These are phyloP conservation scores for Geothlypis trichas DNA, from an alignment of 2,113 vertebrate genomes.

Conservation along the genomic window DNA sequence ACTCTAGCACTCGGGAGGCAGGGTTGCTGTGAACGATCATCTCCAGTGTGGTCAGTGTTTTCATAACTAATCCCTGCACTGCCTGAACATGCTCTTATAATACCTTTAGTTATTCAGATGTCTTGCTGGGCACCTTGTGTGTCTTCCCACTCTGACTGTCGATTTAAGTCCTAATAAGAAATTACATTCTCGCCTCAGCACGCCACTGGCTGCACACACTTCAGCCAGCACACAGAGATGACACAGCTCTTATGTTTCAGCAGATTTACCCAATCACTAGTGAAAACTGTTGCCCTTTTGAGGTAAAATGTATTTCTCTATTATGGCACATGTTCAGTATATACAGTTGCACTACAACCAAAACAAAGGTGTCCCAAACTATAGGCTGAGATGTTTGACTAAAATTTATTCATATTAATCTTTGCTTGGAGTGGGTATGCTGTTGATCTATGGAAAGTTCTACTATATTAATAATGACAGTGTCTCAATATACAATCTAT, in stretches of 20 bases:
- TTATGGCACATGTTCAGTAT: constrained; percentile 62
- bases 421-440: constrained; percentile 31
- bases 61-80: not conserved
- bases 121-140: not conserved
- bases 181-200: not conserved
- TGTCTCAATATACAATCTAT: constrained; percentile 64
- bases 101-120: not conserved
- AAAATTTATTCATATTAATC: constrained; percentile 37
- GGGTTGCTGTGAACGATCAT: not conserved
- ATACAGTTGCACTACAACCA: constrained; percentile 48
- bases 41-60: not conserved
- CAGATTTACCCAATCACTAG: not conserved
- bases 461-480: constrained; percentile 54
- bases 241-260: not conserved
- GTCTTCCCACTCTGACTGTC: not conserved
- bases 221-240: not conserved
- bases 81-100: not conserved
- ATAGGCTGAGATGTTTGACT: constrained; percentile 47
- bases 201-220: not conserved
- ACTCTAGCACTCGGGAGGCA: not conserved
- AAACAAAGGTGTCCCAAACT: constrained; percentile 49
- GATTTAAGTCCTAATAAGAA: not conserved
- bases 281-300: constrained; percentile 20
- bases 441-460: constrained; percentile 37
- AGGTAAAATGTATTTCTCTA: constrained; percentile 59